Conservation (phyloP, 2,888 invertebrate genomes). For the Neuroscelio doddi region DNA sequence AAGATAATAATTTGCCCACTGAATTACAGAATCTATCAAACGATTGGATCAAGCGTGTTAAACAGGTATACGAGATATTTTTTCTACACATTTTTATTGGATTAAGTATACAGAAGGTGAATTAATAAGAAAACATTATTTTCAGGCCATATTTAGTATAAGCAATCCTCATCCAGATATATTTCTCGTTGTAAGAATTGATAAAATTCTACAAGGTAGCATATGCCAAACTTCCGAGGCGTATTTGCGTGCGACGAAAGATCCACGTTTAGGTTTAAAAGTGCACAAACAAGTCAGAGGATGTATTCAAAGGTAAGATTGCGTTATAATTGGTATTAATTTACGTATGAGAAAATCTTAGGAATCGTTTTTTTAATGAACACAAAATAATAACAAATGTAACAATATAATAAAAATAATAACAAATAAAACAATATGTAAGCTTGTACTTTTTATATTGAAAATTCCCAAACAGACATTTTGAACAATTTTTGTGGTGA, state of each 20-base stretch:
- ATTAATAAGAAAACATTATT: background rate
- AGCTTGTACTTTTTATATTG: too few species aligned
- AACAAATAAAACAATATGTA: too few species aligned
- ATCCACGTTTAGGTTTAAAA: slow-evolving; percentile 85
- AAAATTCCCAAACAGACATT: too few species aligned
- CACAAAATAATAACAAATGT: too few species aligned
- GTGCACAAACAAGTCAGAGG: slow-evolving; percentile 86
- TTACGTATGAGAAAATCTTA: too few species aligned
- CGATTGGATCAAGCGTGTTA: slow-evolving; percentile 82
- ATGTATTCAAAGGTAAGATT: slow-evolving; percentile 78
- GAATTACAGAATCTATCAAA: slow-evolving; percentile 82
- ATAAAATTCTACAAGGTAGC: slow-evolving; percentile 93
- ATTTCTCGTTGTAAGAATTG: slow-evolving; percentile 92
- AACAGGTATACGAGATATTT: slow-evolving; percentile 73
- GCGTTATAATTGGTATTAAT: too few species aligned
- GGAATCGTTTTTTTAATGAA: too few species aligned
- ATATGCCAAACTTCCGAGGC: slow-evolving; percentile 90
- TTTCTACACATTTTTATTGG: too few species aligned
- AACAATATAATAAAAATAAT: too few species aligned
- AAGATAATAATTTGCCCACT: slow-evolving; percentile 74
- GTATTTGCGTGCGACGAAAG: slow-evolving; percentile 87
- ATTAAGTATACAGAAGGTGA: too few species aligned
- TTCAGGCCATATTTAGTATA: slow-evolving; percentile 89
- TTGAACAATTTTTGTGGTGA: too few species aligned
- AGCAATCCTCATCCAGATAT: slow-evolving; percentile 92